Evolutionary conservation across 2,888 invertebrate species (phyloP).

Genomic region (Zeuzera pyrina): DNA sequence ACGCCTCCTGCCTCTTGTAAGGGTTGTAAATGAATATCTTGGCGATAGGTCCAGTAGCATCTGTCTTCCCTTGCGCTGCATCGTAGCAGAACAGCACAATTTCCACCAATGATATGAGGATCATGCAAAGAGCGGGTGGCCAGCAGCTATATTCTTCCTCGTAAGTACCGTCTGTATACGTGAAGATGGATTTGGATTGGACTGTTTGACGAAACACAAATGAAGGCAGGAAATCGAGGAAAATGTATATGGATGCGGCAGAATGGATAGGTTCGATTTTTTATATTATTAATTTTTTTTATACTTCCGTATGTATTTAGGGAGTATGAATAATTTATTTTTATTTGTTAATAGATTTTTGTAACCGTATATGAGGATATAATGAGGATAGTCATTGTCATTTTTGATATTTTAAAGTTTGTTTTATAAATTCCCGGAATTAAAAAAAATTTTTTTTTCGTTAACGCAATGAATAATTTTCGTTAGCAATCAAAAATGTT

Average conservation of each 20-base stretch:
- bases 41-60: constrained; percentile 83
- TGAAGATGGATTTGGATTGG: constrained; percentile 50
- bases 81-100: constrained; percentile 80
- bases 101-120: constrained; percentile 90
- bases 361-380: too few relatives aligned
- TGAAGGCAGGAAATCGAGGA: constrained; percentile 14
- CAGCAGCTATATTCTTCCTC: constrained; percentile 94
- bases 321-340: too few relatives aligned
- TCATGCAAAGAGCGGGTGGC: constrained; percentile 94
- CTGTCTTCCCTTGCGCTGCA: constrained; percentile 54
- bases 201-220: constrained; percentile 43
- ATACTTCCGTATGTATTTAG: too few relatives aligned
- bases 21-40: constrained; percentile 92
- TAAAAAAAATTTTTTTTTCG: too few relatives aligned
- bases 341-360: too few relatives aligned
- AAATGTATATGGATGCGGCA: too few relatives aligned
- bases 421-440: too few relatives aligned
- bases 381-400: too few relatives aligned
- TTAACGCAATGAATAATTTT: too few relatives aligned
- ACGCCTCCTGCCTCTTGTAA: constrained; percentile 85
- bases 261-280: too few relatives aligned
- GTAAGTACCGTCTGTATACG: constrained; percentile 82
- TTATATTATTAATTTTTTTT: too few relatives aligned
- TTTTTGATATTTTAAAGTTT: too few relatives aligned
- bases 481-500: not conserved